Conservation (phyloP, 2,113 vertebrate species). For the Lophius piscatorius region DNA sequence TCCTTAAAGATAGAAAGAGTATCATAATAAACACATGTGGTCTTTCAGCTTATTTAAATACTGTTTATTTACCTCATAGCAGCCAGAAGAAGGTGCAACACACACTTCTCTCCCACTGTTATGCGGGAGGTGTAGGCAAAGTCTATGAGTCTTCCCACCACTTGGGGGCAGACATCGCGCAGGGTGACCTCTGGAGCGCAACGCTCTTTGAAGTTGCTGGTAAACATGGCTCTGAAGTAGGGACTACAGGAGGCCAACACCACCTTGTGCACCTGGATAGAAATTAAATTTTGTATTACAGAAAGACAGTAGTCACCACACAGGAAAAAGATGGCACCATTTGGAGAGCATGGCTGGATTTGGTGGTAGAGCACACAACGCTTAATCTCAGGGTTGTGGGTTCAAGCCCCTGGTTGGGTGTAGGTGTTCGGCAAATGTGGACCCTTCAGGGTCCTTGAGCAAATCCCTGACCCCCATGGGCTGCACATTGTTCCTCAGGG, state of each 20-base stretch:
- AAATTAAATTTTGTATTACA: neutral
- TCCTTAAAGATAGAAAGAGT: too few species aligned
- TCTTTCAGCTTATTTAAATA: neutral
- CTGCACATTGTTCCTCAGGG: too few species aligned
- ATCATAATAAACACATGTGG: too few species aligned
- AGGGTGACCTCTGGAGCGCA: constrained; percentile 81
- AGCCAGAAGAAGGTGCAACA: constrained; percentile 81
- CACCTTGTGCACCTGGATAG: constrained; percentile 79
- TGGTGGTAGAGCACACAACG: too few species aligned
- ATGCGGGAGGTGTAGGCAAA: constrained; percentile 85
- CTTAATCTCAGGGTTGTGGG: too few species aligned
- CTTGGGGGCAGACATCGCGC: constrained; percentile 80
- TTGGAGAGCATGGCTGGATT: too few species aligned
- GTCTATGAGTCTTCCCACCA: constrained; percentile 83
- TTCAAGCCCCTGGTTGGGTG: too few species aligned
- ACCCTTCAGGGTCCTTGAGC: too few species aligned
- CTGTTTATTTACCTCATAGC: constrained; percentile 77
- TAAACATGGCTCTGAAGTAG: constrained; percentile 88
- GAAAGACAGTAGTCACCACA: too few species aligned
- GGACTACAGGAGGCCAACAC: constrained; percentile 85
- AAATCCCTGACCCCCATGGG: too few species aligned
- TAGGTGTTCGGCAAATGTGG: too few species aligned
- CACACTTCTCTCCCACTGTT: constrained; percentile 83
- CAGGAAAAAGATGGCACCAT: too few species aligned
- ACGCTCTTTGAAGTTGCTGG: constrained; percentile 83